Percentiles rank a stretch among this genome's conserved stretches.
phyloP scores from a whole-genome alignment of 2,888 invertebrate species.

The Ectropis crepuscularia region DNA sequence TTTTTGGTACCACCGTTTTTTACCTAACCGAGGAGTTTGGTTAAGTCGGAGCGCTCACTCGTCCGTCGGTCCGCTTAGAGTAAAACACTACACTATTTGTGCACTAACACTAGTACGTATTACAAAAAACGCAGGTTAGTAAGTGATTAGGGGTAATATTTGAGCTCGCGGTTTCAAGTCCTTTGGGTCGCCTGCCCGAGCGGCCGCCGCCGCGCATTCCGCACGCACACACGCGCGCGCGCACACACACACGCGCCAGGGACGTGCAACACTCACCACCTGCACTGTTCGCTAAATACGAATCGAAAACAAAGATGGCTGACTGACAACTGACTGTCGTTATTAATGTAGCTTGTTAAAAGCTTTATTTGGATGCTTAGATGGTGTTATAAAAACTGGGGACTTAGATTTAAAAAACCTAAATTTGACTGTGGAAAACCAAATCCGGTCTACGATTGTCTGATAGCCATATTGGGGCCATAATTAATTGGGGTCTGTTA shows the following conservation, averaged over 20 bases:
- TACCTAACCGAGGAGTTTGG: constrained; percentile 11
- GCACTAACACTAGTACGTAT: constrained; percentile 65
- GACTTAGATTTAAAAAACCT: no score
- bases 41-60: constrained; percentile 26
- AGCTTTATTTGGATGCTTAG: no score
- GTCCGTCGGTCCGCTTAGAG: constrained; percentile 41
- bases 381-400: no score
- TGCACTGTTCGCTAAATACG: constrained; percentile 50
- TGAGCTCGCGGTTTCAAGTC: constrained; percentile 54
- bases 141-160: constrained; percentile 44
- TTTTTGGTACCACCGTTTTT: no score
- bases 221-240: constrained; percentile 41
- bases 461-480: no score
- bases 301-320: constrained; percentile 5
- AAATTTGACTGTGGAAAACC: no score
- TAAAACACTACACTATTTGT: constrained; percentile 64
- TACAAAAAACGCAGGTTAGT: constrained; percentile 57
- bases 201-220: constrained; percentile 44
- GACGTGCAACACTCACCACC: constrained; percentile 49
- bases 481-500: no score
- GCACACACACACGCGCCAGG: constrained; percentile 46
- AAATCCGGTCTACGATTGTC: no score
- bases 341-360: no score
- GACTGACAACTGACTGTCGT: neutral
- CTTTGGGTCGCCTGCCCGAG: constrained; percentile 66